Evolutionary conservation across 2,888 invertebrate species (phyloP).

Genomic region (Neocrepidodera transversa): DNA sequence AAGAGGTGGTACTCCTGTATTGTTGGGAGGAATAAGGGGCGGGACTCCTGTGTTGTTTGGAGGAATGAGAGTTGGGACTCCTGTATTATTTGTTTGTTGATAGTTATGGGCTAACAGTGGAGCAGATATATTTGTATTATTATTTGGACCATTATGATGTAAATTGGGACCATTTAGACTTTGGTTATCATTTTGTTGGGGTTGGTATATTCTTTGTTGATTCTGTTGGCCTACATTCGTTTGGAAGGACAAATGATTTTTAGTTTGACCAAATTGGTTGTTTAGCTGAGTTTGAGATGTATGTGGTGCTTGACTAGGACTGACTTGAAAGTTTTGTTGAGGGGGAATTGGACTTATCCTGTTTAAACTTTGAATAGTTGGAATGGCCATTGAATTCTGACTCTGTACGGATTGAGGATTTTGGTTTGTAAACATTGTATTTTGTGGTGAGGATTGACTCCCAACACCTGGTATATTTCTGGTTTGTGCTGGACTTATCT

Average conservation of each 20-base stretch:
- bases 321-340: slow-evolving; percentile 19
- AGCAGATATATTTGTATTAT: slow-evolving; percentile 4
- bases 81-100: background rate
- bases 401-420: background rate
- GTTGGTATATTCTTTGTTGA: slow-evolving; percentile 8
- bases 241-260: background rate
- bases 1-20: slow-evolving; percentile 5
- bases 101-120: background rate
- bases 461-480: background rate
- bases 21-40: background rate
- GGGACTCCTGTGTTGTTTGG: slow-evolving; percentile 6
- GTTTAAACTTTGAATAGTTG: background rate
- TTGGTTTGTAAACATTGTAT: background rate
- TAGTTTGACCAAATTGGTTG: background rate
- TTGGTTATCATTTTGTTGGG: slow-evolving; percentile 20
- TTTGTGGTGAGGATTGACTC: background rate
- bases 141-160: slow-evolving; percentile 6
- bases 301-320: slow-evolving; percentile 6
- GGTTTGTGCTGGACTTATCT: slow-evolving; percentile 3
- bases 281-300: slow-evolving; percentile 1
- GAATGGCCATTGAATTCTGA: slow-evolving; percentile 5
- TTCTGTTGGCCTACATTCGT: slow-evolving; percentile 1
- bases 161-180: slow-evolving; percentile 6
- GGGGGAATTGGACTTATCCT: slow-evolving; percentile 17
- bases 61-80: slow-evolving; percentile 1